Evolutionary conservation across 2,888 invertebrate genomes (phyloP).

Genomic region (Panzeria rudis): DNA sequence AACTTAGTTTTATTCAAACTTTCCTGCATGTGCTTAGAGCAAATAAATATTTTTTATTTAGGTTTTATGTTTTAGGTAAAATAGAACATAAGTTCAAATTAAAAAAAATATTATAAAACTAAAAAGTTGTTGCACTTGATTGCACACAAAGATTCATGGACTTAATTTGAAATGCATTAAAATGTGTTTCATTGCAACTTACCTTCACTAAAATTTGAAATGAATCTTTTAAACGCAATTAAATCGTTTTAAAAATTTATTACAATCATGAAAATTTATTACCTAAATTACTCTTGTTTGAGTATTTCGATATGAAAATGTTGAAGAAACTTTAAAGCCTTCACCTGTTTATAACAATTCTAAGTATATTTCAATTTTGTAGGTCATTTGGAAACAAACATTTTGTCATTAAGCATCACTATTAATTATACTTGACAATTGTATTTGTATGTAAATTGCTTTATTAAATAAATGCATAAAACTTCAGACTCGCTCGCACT

Average conservation of each 20-base stretch:
- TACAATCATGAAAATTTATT: background rate
- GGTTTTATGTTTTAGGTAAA: background rate
- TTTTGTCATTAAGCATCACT: slow-evolving; percentile 40
- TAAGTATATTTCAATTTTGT: slow-evolving; percentile 34
- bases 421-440: slow-evolving; percentile 52
- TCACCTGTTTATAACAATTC: slow-evolving; percentile 19
- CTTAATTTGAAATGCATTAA: background rate
- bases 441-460: slow-evolving; percentile 38
- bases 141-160: background rate
- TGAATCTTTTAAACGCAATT: background rate
- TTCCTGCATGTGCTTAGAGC: no score
- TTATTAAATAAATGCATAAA: slow-evolving; percentile 26
- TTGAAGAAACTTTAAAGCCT: background rate
- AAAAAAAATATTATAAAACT: background rate
- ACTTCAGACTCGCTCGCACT: background rate
- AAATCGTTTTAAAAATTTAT: background rate
- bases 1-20: no score
- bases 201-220: background rate
- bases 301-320: background rate
- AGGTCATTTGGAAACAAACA: slow-evolving; percentile 50
- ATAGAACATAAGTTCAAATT: background rate
- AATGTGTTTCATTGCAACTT: background rate
- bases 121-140: background rate
- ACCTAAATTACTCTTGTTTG: background rate
- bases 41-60: no score